These are phyloP conservation scores for Chelonus formosanus DNA, from an alignment of 2,888 invertebrate species.

Conservation along the genomic window DNA sequence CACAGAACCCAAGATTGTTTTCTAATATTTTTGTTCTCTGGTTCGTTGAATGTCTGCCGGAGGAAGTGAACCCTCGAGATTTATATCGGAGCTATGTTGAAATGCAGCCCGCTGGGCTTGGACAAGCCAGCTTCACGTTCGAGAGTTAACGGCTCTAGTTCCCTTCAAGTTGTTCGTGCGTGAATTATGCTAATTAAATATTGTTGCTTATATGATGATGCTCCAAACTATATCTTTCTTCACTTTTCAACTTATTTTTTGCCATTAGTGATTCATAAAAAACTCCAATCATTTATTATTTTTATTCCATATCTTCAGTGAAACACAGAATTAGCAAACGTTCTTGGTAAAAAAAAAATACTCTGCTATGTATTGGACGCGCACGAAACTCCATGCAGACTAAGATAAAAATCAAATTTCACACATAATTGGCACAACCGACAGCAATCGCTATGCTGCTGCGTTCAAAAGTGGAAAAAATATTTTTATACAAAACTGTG, in stretches of 20 bases:
- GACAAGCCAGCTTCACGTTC: constrained; percentile 23
- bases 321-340: background rate
- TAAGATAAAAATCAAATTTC: constrained; percentile 31
- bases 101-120: constrained; percentile 44
- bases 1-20: constrained; percentile 49
- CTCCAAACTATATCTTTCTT: constrained; percentile 18
- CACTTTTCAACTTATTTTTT: constrained; percentile 9
- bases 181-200: constrained; percentile 49
- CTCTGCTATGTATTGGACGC: constrained; percentile 21
- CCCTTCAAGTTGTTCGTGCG: constrained; percentile 46
- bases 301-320: constrained; percentile 9
- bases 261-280: background rate
- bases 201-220: constrained; percentile 40
- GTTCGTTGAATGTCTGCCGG: constrained; percentile 48
- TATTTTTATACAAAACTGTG: constrained; percentile 10
- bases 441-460: constrained; percentile 11
- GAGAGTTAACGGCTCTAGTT: constrained; percentile 44
- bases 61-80: constrained; percentile 55
- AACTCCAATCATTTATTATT: constrained; percentile 15
- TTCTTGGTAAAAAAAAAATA: background rate
- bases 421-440: constrained; percentile 31
- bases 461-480: constrained; percentile 9
- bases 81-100: constrained; percentile 51
- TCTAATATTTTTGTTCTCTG: constrained; percentile 52
- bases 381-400: constrained; percentile 12